These are phyloP conservation scores for Coptodon rendalli DNA, from an alignment of 2,113 vertebrate genomes.

Conservation along the genomic window DNA sequence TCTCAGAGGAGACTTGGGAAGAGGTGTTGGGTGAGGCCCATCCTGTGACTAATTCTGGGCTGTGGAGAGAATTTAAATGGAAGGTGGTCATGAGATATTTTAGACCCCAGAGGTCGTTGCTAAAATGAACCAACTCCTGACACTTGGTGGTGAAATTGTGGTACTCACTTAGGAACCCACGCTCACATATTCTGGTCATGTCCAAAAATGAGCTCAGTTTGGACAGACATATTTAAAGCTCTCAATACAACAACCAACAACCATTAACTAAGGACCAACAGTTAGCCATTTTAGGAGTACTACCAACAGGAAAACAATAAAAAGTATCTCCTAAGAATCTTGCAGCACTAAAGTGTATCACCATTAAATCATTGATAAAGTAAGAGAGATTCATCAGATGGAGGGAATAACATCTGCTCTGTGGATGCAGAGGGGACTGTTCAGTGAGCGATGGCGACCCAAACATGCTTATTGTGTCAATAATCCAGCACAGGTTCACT, in stretches of 20 bases:
- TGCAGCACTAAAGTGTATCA: neutral
- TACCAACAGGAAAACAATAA: neutral
- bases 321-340: rapidly evolving
- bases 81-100: neutral
- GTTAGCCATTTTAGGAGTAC: neutral
- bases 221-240: neutral
- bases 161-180: rapidly evolving
- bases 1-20: neutral
- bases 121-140: neutral
- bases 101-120: rapidly evolving
- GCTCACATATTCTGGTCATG: neutral
- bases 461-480: rapidly evolving
- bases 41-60: neutral
- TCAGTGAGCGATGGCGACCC: neutral
- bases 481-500: neutral
- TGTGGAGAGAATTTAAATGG: neutral
- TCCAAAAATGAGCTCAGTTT: neutral
- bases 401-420: neutral
- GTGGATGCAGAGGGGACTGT: rapidly evolving
- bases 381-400: rapidly evolving
- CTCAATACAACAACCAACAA: neutral
- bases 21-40: neutral
- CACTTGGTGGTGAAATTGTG: neutral
- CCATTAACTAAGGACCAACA: neutral
- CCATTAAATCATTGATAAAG: neutral